Percentiles rank a stretch among this genome's conserved stretches.
phyloP scores from a whole-genome alignment of 2,797 vertebrate genomes.

The Macropodus opercularis region DNA sequence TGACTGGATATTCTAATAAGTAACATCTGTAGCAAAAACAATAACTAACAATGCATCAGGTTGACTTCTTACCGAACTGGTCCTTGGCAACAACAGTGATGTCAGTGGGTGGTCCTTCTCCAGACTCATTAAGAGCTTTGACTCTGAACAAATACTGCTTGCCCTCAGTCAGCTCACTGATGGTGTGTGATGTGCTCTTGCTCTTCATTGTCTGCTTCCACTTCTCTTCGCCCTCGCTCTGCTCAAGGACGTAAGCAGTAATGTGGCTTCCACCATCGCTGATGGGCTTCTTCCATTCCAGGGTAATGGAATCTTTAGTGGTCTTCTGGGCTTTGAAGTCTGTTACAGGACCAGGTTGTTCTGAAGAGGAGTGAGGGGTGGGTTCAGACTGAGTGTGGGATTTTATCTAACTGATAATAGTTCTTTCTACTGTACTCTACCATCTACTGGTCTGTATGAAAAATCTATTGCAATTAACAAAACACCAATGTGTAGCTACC shows the following conservation, averaged over 20 bases:
- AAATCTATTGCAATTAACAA: background rate
- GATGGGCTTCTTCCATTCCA: constrained; percentile 95
- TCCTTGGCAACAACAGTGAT: constrained; percentile 90
- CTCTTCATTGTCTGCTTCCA: constrained; percentile 91
- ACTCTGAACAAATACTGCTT: constrained; percentile 94
- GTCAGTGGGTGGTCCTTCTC: constrained; percentile 90
- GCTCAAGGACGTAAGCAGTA: constrained; percentile 89
- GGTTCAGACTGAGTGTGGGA: background rate
- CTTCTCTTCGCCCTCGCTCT: constrained; percentile 87
- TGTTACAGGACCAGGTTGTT: constrained; percentile 95
- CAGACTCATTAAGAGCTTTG: constrained; percentile 92
- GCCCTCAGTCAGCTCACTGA: constrained; percentile 88
- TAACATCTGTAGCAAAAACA: too few species aligned
- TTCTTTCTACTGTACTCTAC: background rate
- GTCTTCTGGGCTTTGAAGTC: constrained; percentile 89
- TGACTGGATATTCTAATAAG: too few species aligned
- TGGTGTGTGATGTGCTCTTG: constrained; percentile 84
- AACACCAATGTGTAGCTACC: constrained; percentile 72
- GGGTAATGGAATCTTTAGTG: constrained; percentile 89
- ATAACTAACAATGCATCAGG: background rate
- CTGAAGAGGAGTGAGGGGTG: constrained; percentile 69
- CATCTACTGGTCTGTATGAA: background rate
- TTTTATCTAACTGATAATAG: background rate
- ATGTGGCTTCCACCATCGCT: constrained; percentile 93
- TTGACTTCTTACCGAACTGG: constrained; percentile 87